These are phyloP conservation scores for Lymantria dispar DNA, from an alignment of 2,888 invertebrate species.

Conservation along the genomic window DNA sequence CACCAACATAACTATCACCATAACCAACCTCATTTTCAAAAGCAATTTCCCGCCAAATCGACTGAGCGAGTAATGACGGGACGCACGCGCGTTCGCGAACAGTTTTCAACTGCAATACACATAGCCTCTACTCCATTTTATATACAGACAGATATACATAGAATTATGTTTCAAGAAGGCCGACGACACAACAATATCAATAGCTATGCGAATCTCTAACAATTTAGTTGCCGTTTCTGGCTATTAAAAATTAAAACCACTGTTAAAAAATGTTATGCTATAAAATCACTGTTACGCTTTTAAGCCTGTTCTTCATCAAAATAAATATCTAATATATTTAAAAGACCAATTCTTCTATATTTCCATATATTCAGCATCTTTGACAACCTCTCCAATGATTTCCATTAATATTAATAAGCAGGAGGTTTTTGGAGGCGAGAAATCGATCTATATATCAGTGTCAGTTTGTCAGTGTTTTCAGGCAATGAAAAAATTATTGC, in stretches of 20 bases:
- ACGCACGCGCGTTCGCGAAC: conserved; percentile 64
- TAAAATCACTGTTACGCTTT: too few relatives aligned
- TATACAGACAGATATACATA: conserved; percentile 73
- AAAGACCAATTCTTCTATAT: too few relatives aligned
- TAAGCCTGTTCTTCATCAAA: too few relatives aligned
- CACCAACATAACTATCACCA: conserved; percentile 39
- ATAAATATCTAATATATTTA: too few relatives aligned
- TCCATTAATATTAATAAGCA: too few relatives aligned
- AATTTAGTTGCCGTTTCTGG: conserved; percentile 14
- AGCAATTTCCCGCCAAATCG: conserved; percentile 37
- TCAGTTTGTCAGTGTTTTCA: too few relatives aligned
- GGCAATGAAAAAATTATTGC: too few relatives aligned
- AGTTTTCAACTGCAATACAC: conserved; percentile 69
- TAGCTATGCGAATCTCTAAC: conserved; percentile 32
- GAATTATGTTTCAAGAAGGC: conserved; percentile 55
- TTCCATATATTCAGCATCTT: too few relatives aligned
- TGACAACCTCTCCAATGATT: too few relatives aligned
- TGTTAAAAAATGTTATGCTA: too few relatives aligned
- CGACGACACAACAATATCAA: conserved; percentile 38
- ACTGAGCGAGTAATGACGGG: conserved; percentile 35
- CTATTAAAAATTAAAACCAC: neutral
- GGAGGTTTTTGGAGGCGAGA: too few relatives aligned
- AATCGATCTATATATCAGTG: too few relatives aligned
- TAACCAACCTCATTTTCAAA: conserved; percentile 44
- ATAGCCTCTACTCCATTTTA: conserved; percentile 69